Percentiles rank a stretch among this genome's conserved stretches.
These are phyloP conservation scores for Heliconius melpomene DNA, from an alignment of 1,140 invertebrate species.

Conservation along the genomic window DNA sequence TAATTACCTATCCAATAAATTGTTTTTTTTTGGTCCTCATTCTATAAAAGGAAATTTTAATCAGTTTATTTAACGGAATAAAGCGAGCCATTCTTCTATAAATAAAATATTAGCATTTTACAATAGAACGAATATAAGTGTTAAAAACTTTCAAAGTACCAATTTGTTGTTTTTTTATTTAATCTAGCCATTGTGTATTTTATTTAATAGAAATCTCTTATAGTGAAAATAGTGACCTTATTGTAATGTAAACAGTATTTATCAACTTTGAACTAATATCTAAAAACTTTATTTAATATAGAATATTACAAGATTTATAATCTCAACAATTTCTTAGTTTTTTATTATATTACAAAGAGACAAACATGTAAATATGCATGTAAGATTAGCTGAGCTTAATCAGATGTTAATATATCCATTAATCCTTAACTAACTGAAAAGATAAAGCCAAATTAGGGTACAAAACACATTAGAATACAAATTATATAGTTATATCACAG, in stretches of 20 bases:
- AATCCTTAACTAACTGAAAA: constrained; percentile 23
- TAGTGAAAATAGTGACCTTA: no score
- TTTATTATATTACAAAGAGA: not conserved
- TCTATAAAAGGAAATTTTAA: no score
- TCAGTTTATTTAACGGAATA: no score
- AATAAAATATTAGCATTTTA: not conserved
- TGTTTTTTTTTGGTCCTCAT: no score
- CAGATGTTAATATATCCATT: not conserved
- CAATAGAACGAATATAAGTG: not conserved
- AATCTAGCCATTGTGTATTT: not conserved
- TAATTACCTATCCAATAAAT: no score
- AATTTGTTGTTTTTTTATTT: not conserved
- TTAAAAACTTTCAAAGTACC: not conserved
- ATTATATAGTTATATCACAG: constrained; percentile 54
- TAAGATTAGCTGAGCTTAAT: not conserved
- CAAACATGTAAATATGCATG: not conserved
- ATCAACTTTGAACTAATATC: not conserved
- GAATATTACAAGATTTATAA: not conserved
- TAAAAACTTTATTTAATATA: not conserved
- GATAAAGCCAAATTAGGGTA: constrained; percentile 26
- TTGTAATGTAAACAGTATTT: not conserved
- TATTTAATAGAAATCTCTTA: no score
- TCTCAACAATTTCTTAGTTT: not conserved
- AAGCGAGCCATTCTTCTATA: not conserved
- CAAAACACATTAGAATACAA: constrained; percentile 26